Conservation (phyloP, 1,140 invertebrate genomes). For the Tetramorium parvispinum region DNA sequence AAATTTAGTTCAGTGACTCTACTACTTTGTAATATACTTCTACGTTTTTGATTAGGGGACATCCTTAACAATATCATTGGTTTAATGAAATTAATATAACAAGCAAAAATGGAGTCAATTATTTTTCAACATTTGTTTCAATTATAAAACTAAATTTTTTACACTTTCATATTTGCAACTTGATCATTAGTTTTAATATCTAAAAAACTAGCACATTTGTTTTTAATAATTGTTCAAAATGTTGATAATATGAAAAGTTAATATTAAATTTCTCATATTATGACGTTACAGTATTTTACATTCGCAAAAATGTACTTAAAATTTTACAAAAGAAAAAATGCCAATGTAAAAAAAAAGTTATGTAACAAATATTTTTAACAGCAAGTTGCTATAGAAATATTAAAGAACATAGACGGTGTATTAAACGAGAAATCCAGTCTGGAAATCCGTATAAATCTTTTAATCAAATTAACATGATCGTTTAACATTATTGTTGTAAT, state of each 20-base stretch:
- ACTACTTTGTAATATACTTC: slow-evolving; percentile 1
- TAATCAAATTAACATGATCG: slow-evolving; percentile 71
- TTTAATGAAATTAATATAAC: slow-evolving; percentile 12
- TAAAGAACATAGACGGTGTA: background rate
- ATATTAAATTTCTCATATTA: background rate
- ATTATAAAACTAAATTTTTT: background rate
- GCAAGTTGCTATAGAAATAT: background rate
- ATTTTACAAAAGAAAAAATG: background rate
- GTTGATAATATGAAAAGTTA: background rate
- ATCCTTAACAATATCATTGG: background rate
- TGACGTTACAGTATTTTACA: background rate
- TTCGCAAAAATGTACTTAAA: slow-evolving; percentile 5
- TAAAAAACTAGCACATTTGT: background rate
- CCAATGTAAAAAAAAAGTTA: background rate
- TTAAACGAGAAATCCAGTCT: slow-evolving; percentile 19
- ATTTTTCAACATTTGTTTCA: background rate
- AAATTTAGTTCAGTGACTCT: background rate
- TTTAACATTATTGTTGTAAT: slow-evolving; percentile 47
- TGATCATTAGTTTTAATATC: background rate
- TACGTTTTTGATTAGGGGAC: background rate
- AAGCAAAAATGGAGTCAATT: background rate
- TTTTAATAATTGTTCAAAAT: background rate
- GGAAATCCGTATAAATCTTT: slow-evolving; percentile 53
- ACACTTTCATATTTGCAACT: background rate
- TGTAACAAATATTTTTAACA: background rate